Percentiles rank a stretch among this genome's conserved stretches.
Conservation (phyloP, 2,797 vertebrate genomes). For the Mus minutoides region DNA sequence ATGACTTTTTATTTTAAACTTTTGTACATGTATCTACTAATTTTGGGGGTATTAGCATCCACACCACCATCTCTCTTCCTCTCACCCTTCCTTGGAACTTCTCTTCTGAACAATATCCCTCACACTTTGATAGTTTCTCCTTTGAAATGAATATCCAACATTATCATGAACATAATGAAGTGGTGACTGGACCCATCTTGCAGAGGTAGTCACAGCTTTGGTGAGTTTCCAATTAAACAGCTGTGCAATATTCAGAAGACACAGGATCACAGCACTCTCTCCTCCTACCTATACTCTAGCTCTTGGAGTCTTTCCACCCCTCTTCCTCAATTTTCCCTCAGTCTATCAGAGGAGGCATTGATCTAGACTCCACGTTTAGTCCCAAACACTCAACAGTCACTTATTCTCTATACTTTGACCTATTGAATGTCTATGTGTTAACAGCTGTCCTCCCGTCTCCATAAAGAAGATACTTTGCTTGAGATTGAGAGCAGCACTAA, state of each 20-base stretch:
- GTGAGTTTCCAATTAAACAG: neutral
- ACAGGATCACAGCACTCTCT: neutral
- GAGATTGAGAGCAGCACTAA: neutral
- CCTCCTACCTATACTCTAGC: neutral
- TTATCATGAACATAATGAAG: neutral
- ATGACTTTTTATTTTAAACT: neutral
- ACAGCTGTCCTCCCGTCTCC: neutral
- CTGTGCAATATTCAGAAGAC: rapidly evolving
- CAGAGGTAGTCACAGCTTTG: no score
- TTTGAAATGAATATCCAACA: neutral
- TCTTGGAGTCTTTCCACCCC: neutral
- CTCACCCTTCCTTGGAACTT: neutral
- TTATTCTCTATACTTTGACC: neutral
- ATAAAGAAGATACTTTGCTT: neutral
- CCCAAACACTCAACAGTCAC: neutral
- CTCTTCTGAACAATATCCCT: neutral
- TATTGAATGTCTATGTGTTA: no score
- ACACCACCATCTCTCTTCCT: neutral
- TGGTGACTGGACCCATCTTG: no score
- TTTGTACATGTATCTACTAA: neutral
- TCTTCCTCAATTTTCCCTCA: neutral
- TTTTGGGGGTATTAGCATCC: neutral
- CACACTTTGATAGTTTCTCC: neutral
- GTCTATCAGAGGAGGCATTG: no score
- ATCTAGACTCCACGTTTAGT: neutral